These are phyloP conservation scores for Lasioglossum pauxillum DNA, from an alignment of 2,888 invertebrate genomes.

Conservation along the genomic window DNA sequence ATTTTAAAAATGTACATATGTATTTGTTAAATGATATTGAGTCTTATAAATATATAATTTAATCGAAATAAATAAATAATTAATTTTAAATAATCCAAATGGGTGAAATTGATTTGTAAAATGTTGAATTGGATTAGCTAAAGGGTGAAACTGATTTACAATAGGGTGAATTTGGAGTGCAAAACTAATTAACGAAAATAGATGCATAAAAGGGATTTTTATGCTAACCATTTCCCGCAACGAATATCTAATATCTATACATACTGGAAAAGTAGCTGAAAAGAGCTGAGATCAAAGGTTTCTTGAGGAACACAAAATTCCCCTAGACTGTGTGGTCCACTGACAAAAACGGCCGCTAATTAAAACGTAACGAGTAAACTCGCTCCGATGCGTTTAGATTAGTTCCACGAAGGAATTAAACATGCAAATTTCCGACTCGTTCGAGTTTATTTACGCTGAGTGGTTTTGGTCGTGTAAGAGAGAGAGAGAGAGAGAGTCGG, in stretches of 20 bases:
- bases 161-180: no score
- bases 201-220: neutral
- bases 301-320: neutral
- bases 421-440: slow-evolving; percentile 42
- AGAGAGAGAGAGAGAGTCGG: slow-evolving; percentile 45
- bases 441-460: slow-evolving; percentile 38
- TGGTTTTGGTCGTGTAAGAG: slow-evolving; percentile 53
- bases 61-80: no score
- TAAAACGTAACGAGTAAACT: slow-evolving; percentile 32
- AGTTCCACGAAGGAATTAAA: slow-evolving; percentile 28
- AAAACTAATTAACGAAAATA: neutral
- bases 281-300: neutral
- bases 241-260: neutral
- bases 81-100: no score
- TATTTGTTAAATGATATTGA: no score
- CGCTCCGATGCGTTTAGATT: slow-evolving; percentile 31
- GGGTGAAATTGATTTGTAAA: no score
- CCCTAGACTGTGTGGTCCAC: slow-evolving; percentile 16
- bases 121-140: no score
- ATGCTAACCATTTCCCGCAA: neutral
- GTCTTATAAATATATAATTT: no score
- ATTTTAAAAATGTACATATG: no score
- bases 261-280: neutral
- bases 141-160: no score
- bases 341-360: slow-evolving; percentile 27